phyloP scores from a whole-genome alignment of 92 coral and sea anemone species.

The Phenganax stokvisi region DNA sequence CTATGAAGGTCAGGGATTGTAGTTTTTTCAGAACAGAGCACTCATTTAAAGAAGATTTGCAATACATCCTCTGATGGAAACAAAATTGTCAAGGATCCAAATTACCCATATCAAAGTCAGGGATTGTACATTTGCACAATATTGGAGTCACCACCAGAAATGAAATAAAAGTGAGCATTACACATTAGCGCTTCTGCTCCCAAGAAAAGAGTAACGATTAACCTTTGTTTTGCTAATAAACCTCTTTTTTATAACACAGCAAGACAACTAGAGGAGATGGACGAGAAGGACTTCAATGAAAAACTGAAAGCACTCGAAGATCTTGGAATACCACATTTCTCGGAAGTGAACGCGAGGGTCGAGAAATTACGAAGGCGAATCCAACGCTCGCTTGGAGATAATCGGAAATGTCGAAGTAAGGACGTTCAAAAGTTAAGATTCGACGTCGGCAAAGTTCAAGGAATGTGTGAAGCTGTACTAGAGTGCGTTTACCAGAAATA shows the following conservation, averaged over 20 bases:
- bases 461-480: slow-evolving; percentile 66
- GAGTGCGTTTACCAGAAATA: slow-evolving; percentile 60
- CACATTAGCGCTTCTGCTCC: no score
- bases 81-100: no score
- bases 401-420: slow-evolving; percentile 71
- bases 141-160: no score
- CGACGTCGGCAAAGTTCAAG: slow-evolving; percentile 65
- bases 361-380: slow-evolving; percentile 19
- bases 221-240: neutral
- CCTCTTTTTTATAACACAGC: neutral
- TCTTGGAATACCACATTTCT: slow-evolving; percentile 25
- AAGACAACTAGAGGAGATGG: slow-evolving; percentile 21
- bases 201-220: no score
- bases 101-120: no score
- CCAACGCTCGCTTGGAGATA: slow-evolving; percentile 49
- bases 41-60: no score
- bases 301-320: slow-evolving; percentile 16
- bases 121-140: no score
- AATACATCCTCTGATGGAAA: no score
- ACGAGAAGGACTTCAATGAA: neutral
- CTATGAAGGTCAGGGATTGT: no score
- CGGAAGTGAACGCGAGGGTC: slow-evolving; percentile 13
- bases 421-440: slow-evolving; percentile 70
- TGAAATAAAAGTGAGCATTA: no score
- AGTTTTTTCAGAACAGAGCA: no score